Percentiles rank a stretch among this genome's conserved stretches.
phyloP scores from a whole-genome alignment of 2,888 invertebrate species.

The Drosophila anceps region DNA sequence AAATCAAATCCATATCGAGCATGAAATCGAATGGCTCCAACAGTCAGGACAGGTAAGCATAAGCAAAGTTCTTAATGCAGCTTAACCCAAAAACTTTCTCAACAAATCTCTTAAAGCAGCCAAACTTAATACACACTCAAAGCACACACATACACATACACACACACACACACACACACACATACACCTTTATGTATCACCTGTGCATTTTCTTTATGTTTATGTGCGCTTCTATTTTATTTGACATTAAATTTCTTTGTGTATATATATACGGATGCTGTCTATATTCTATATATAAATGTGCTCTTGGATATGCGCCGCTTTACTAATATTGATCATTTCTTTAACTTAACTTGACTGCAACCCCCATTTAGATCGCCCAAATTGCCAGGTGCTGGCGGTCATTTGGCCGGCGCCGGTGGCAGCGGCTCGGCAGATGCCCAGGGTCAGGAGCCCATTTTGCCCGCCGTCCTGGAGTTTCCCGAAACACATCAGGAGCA shows the following conservation, averaged over 20 bases:
- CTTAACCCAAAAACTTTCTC: constrained; percentile 1
- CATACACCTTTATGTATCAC: constrained; percentile 19
- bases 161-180: no score
- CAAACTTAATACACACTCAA: constrained; percentile 14
- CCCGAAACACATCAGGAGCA: constrained; percentile 97
- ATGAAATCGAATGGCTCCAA: constrained; percentile 91
- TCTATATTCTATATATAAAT: not conserved
- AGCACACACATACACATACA: constrained; percentile 20
- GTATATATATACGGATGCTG: not conserved
- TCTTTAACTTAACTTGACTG: constrained; percentile 24
- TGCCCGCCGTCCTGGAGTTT: constrained; percentile 97
- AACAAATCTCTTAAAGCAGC: constrained; percentile 24
- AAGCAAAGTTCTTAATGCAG: constrained; percentile 56
- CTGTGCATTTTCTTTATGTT: constrained; percentile 11
- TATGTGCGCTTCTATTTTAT: constrained; percentile 51
- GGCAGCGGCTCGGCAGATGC: constrained; percentile 78
- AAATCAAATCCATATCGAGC: constrained; percentile 95
- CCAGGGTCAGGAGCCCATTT: constrained; percentile 93
- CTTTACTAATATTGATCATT: constrained; percentile 27
- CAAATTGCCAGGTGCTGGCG: constrained; percentile 76
- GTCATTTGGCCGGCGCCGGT: constrained; percentile 59
- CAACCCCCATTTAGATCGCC: constrained; percentile 73
- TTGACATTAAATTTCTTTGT: not conserved
- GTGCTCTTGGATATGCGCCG: constrained; percentile 12
- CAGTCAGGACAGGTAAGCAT: constrained; percentile 91